phyloP scores from a whole-genome alignment of 2,113 vertebrate species.

The Onychostoma macrolepis region DNA sequence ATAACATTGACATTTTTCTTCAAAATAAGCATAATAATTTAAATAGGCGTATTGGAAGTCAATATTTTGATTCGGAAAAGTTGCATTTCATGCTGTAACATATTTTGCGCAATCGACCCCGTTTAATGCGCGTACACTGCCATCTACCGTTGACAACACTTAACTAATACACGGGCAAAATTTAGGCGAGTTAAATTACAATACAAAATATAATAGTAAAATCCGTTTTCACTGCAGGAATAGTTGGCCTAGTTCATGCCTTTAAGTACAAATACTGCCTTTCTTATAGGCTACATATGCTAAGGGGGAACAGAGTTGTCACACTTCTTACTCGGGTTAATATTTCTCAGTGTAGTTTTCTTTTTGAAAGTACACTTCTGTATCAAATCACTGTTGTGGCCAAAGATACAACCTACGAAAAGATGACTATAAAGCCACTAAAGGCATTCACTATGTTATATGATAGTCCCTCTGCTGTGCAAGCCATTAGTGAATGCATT shows the following conservation, averaged over 20 bases:
- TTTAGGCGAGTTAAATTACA: background rate
- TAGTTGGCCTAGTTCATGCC: background rate
- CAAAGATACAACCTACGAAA: slow-evolving; percentile 71
- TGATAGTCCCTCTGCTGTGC: slow-evolving; percentile 19
- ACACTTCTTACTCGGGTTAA: background rate
- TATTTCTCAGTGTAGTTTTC: background rate
- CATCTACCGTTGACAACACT: slow-evolving; percentile 25
- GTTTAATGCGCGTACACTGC: slow-evolving; percentile 20
- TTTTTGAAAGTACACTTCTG: background rate
- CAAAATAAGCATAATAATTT: background rate
- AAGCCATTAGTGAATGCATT: slow-evolving; percentile 4
- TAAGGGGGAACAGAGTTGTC: background rate
- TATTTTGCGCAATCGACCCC: background rate
- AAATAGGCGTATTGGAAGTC: background rate
- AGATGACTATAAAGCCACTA: slow-evolving; percentile 50
- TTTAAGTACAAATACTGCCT: background rate
- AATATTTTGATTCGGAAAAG: background rate
- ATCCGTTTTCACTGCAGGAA: background rate
- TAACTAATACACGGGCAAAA: background rate
- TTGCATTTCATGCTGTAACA: background rate
- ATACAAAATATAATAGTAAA: background rate
- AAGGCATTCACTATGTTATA: background rate
- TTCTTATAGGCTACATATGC: background rate
- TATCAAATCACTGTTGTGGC: background rate
- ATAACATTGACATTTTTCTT: background rate